Base-by-base conservation (phyloP, 2,888 invertebrate species). In the Lysandra bellargus region DNA sequence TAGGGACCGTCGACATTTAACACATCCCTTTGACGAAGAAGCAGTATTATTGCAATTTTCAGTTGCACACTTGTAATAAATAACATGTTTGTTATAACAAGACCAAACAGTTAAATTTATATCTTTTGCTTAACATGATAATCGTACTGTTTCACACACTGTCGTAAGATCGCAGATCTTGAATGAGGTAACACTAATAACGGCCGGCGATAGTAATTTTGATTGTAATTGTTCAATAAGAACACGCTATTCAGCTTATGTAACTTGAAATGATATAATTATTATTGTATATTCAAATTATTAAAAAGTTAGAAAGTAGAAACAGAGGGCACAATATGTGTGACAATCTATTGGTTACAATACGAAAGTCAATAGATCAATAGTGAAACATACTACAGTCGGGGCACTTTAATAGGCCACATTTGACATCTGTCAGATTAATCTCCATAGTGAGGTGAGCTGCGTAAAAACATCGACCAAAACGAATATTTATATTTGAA, bases 201-300 rank as follows among this genome's bases (percentile, higher is more conserved):
- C 33, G 30, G 40, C 2, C 33, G 30, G 53, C 53, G 30, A 53
- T 44, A 75, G 9, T 49, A 49, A 49, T 75, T 75, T 75, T 30
- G 57, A 57, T 53, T 7, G 76, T 76, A 76, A 76, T 76, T 14
- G 57, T 76, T 75, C 30, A 69, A 33, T 14, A 33, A 76, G 75
- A 49, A 49, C 75, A 44, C 74, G 74, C 49, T 14, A 76, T 33
- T 76, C 12, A 30, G 30, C 33, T 76, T 76, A 76, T 76, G 57
- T 57, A 76, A 76, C 14, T 44, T 40, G 1, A 14, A 17, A 6
- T 76, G 57, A 57, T 57, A 76, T 33, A 23, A 76, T 53, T 76
- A 76, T 23, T 23, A n/a, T 40, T 73, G 40, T 37, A n/a, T 6
- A 61, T 61, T n/a, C 23, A 61, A 61, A 61, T 61, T 23, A 61